Evolutionary conservation across 2,888 invertebrate genomes (phyloP).

Genomic region (Drosophila anomalata): DNA sequence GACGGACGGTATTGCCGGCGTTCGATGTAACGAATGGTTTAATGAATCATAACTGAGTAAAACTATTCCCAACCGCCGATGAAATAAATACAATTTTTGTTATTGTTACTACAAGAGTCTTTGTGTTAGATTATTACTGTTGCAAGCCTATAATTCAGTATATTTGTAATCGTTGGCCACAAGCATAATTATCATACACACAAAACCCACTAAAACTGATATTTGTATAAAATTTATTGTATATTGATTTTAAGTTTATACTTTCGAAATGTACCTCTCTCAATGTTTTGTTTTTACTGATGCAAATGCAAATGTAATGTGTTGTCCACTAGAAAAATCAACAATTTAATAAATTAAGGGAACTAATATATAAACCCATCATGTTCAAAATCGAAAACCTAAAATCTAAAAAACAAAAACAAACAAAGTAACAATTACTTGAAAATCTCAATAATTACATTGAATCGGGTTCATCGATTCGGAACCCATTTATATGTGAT

Average conservation of each 20-base stretch:
- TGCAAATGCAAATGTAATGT: constrained; percentile 32
- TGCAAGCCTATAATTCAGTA: constrained; percentile 46
- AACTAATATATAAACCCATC: constrained; percentile 35
- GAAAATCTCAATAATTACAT: constrained; percentile 38
- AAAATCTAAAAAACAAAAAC: constrained; percentile 1
- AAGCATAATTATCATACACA: constrained; percentile 25
- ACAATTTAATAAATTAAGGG: constrained; percentile 38
- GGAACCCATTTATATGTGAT: constrained; percentile 36
- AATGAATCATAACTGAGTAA: constrained; percentile 7
- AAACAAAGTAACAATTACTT: constrained; percentile 28
- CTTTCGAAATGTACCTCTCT: constrained; percentile 45
- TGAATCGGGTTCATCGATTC: constrained; percentile 19
- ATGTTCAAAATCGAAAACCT: constrained; percentile 37
- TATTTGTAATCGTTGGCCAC: constrained; percentile 39
- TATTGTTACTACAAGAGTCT: constrained; percentile 66
- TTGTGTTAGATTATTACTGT: constrained; percentile 47
- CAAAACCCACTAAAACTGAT: constrained; percentile 33
- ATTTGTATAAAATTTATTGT: constrained; percentile 40
- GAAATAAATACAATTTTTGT: constrained; percentile 61
- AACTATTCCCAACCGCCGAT: constrained; percentile 51
- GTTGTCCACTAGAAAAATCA: constrained; percentile 36
- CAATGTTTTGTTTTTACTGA: constrained; percentile 42
- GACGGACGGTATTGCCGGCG: constrained; percentile 5
- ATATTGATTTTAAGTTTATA: constrained; percentile 45
- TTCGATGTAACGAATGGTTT: constrained; percentile 1